Evolutionary conservation across 2,888 invertebrate species (phyloP), one percentile per base, ranked within the genome.

Genomic region (Podabrus alpinus): DNA sequence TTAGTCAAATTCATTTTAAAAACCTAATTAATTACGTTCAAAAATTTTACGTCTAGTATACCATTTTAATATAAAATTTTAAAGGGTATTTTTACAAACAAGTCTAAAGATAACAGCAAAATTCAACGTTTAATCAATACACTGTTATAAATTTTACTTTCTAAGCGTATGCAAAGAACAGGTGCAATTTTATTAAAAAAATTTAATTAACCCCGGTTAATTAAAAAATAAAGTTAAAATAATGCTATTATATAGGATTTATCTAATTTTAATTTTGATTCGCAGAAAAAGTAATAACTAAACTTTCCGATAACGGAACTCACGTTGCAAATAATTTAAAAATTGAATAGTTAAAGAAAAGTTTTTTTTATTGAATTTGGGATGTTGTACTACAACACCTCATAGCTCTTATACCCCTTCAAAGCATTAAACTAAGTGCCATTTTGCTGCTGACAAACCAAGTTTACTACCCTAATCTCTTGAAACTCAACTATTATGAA

Each of bases 201-300:
- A 21, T 70, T 71, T 71, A 71, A 71, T 71, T 71, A 71, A 66
- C 24, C 29, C 15, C 13, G 59, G 71, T 71, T 71, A 71, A 71
- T 71, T 71, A 71, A 69, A 71, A 59, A 45, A n/a, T 45, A 29
- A 29, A 29, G 29, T 29, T 29, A 29, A 29, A 29, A 29, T 29
- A 29, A 13, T 29, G 13, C 13, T 7, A 1, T 13, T 2, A 11
- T 2, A 11, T 25, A 25, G 11, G 25, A 25, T 25, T 25, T 25
- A 25, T 13, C 29, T 0, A 2, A 29, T 13, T 29, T 29, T 1
- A 45, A n/a, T n/a, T 45, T 45, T 1, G 29, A n/a, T n/a, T 45
- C n/a, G n/a, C 7, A 9, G n/a, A 5, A 45, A 7, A 45, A 45
- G 45, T 45, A 45, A 45, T 7, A 45, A n/a, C n/a, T n/a, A 7